A percentile compares a stretch with the other conserved stretches of the same genome.
phyloP scores from a whole-genome alignment of 2,113 vertebrate species.

The Aix galericulata region DNA sequence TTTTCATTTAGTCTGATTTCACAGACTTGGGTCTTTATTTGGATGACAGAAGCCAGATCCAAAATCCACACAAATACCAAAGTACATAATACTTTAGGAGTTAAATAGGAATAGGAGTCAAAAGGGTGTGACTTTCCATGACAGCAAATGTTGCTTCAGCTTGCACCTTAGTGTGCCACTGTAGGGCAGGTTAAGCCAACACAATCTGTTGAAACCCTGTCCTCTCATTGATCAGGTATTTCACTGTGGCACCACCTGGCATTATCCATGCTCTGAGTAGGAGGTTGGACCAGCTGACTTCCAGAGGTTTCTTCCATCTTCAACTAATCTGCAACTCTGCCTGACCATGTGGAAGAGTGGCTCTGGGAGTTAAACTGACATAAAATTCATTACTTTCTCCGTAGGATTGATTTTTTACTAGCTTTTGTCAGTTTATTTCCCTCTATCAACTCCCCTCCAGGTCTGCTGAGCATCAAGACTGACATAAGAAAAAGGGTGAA shows the following conservation, averaged over 20 bases:
- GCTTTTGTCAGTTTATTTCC: constrained; percentile 2
- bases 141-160: not conserved
- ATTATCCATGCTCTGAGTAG: not conserved
- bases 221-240: not conserved
- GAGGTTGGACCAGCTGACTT: not conserved
- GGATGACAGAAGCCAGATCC: not conserved
- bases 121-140: not conserved
- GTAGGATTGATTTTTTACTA: not conserved
- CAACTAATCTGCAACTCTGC: not conserved
- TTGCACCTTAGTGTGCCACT: not conserved
- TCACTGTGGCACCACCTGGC: not conserved
- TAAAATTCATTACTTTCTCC: not conserved
- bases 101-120: not conserved
- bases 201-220: not conserved
- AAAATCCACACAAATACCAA: not conserved
- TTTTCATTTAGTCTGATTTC: not conserved
- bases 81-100: not conserved
- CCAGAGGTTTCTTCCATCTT: not conserved
- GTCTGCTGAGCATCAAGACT: not conserved
- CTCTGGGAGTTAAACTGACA: not conserved
- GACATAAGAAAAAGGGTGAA: not conserved
- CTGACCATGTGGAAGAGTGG: not conserved
- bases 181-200: not conserved
- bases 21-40: not conserved
- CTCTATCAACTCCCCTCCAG: not conserved